phyloP scores from a whole-genome alignment of 1,140 invertebrate genomes.

The Drosophila prosaltans region DNA sequence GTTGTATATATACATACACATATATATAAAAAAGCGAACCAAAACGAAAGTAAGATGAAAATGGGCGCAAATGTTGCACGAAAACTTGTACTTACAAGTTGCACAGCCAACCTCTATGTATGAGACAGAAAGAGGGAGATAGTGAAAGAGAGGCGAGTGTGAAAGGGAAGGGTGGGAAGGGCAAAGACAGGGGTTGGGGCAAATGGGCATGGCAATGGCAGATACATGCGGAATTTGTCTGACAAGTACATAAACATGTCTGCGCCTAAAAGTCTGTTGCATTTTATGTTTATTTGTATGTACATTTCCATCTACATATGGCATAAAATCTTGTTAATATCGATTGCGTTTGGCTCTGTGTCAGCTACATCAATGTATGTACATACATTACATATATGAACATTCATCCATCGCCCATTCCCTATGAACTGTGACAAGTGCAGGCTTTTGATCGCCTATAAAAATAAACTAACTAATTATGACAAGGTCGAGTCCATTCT shows the following conservation, averaged over 20 bases:
- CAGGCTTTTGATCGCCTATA: neutral
- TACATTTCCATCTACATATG: neutral
- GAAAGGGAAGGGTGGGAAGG: neutral
- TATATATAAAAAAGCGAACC: conserved; percentile 28
- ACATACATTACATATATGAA: neutral
- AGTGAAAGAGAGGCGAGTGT: no score
- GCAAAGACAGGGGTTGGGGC: neutral
- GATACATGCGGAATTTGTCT: conserved; percentile 46
- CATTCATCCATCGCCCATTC: no score
- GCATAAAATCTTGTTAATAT: neutral
- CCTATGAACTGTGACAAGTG: neutral
- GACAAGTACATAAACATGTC: conserved; percentile 79
- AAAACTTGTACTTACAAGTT: conserved; percentile 46
- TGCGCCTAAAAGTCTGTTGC: conserved; percentile 76
- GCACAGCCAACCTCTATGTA: conserved; percentile 22
- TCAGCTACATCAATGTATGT: no score
- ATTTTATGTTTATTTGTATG: conserved; percentile 40
- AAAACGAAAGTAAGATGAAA: conserved; percentile 60
- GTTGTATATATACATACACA: conserved; percentile 17
- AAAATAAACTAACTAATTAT: neutral
- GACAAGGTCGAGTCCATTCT: no score
- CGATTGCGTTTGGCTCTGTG: neutral
- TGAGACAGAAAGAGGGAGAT: no score
- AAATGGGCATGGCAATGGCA: conserved; percentile 6
- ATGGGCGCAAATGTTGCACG: conserved; percentile 43